phyloP scores from a whole-genome alignment of 2,113 vertebrate genomes.

The human region DNA sequence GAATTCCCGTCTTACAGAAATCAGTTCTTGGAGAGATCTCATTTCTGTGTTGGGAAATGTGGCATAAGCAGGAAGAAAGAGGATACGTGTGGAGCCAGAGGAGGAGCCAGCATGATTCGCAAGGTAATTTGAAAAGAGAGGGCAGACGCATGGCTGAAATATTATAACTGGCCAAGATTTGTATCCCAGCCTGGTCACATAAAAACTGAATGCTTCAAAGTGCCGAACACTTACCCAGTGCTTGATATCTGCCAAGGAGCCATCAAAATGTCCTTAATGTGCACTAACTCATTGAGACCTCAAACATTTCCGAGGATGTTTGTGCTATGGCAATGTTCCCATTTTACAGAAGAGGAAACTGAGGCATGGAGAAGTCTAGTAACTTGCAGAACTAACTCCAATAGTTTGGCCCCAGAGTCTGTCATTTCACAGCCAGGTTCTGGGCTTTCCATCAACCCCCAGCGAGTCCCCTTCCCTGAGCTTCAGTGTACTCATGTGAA shows the following conservation, averaged over 20 bases:
- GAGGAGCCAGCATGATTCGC: background rate
- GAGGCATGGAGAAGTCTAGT: background rate
- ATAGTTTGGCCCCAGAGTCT: background rate
- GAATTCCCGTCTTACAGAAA: background rate
- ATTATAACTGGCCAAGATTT: background rate
- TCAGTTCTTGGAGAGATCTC: background rate
- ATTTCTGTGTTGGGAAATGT: background rate
- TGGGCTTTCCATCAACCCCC: background rate
- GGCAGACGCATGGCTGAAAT: background rate
- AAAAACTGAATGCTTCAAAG: background rate
- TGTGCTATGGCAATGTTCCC: background rate
- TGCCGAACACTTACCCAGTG: no score
- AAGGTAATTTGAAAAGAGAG: background rate
- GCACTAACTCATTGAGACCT: background rate
- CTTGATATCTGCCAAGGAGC: background rate
- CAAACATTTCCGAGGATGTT: background rate
- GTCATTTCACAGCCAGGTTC: background rate
- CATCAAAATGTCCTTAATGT: fast-evolving
- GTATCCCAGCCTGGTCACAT: background rate
- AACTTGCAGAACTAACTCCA: background rate
- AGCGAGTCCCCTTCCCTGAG: background rate
- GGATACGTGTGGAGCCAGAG: background rate
- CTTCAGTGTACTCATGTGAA: background rate
- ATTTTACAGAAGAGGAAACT: background rate
- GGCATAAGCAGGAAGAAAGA: no score